Evolutionary conservation across 2,113 vertebrate genomes (phyloP).

Genomic region (Scortum barcoo): DNA sequence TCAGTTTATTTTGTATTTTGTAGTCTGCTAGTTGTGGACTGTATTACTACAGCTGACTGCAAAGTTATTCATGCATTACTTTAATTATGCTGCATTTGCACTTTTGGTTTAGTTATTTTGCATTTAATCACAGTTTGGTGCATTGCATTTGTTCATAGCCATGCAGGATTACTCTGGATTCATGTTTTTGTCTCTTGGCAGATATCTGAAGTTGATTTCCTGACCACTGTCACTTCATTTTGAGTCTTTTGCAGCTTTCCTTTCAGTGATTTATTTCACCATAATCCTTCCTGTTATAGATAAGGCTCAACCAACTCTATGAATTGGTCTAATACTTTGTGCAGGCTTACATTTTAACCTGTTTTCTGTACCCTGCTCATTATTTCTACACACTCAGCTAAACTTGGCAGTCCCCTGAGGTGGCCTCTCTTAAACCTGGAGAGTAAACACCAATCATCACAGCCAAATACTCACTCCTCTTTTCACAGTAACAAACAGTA

Average conservation of each 20-base stretch:
- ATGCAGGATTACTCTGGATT: neutral
- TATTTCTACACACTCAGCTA: constrained; percentile 10
- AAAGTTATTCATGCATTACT: neutral
- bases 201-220: neutral
- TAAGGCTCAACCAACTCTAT: neutral
- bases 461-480: neutral
- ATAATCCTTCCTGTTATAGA: neutral
- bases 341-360: constrained; percentile 26
- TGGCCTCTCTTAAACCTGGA: constrained; percentile 34
- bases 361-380: constrained; percentile 4
- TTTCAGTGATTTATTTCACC: no score
- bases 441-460: constrained; percentile 30
- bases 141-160: neutral
- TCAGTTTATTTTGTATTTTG: neutral
- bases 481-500: neutral
- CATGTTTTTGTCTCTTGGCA: neutral
- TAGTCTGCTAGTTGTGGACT: neutral
- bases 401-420: neutral
- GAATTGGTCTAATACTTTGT: neutral
- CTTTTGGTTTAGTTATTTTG: neutral
- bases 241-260: neutral
- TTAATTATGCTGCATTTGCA: neutral
- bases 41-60: neutral
- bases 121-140: neutral
- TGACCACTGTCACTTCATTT: neutral